Conservation (phyloP, 1,140 invertebrate species). For the Drosophila sechellia region DNA sequence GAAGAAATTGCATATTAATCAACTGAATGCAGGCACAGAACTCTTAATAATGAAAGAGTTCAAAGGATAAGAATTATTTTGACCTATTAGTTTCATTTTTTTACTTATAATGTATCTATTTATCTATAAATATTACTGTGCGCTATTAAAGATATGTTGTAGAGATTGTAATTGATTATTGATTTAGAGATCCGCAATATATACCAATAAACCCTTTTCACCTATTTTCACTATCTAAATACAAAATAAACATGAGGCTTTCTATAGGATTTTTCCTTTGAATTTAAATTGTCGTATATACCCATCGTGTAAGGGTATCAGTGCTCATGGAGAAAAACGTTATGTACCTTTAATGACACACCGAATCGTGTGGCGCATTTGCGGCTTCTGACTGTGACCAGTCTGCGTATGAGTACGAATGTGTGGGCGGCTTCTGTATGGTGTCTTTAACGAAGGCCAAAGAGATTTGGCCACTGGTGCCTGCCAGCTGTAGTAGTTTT, state of each 20-base stretch:
- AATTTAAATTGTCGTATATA: not conserved
- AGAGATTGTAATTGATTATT: no score
- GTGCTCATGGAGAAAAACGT: conserved; percentile 15
- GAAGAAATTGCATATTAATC: conserved; percentile 80
- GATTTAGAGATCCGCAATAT: no score
- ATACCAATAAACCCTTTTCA: no score
- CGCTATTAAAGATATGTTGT: no score
- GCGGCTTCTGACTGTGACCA: conserved; percentile 5
- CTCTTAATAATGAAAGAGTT: not conserved
- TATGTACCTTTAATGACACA: conserved; percentile 66
- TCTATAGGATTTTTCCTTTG: no score
- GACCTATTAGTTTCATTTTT: not conserved
- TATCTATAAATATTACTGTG: no score
- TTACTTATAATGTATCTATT: no score
- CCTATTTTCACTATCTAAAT: no score
- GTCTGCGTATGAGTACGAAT: not conserved
- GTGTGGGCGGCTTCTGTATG: conserved; percentile 27
- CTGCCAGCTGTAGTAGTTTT: conserved; percentile 4
- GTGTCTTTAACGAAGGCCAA: conserved; percentile 37
- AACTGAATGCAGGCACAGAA: conserved; percentile 39
- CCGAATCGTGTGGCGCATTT: conserved; percentile 52
- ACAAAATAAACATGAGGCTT: no score
- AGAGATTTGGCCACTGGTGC: conserved; percentile 36
- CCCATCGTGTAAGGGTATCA: not conserved
- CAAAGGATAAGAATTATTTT: no score